A percentile compares a stretch with the other conserved stretches of the same genome.
Evolutionary conservation across 37 sponge, comb jelly and placozoan genomes (phyloP).

Genomic region (Dysidea cf. avara): DNA sequence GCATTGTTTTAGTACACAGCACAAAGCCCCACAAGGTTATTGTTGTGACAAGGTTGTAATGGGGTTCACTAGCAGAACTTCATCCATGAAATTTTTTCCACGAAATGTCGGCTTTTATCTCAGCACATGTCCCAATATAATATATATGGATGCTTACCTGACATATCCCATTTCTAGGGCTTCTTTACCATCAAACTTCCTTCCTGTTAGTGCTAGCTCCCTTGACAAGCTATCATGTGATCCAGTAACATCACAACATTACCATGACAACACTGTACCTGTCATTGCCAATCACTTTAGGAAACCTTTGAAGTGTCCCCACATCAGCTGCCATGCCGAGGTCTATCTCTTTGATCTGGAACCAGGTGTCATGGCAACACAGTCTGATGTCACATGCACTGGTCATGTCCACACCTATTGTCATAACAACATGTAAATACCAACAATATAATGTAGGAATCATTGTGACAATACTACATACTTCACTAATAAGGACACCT

Average conservation of each 20-base stretch:
- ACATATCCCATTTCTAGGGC: conserved; percentile 71
- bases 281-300: conserved; percentile 85
- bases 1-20: too few relatives aligned
- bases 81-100: not conserved
- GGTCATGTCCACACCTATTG: conserved; percentile 90
- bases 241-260: not conserved
- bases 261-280: conserved; percentile 34
- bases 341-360: conserved; percentile 97
- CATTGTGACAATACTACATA: too few relatives aligned
- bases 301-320: conserved; percentile 94
- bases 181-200: conserved; percentile 67
- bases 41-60: too few relatives aligned
- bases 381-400: conserved; percentile 84
- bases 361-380: conserved; percentile 64
- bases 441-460: too few relatives aligned
- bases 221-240: conserved; percentile 36
- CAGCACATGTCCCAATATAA: not conserved
- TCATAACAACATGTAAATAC: too few relatives aligned
- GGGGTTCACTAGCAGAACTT: too few relatives aligned
- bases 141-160: conserved; percentile 35
- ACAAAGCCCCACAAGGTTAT: too few relatives aligned
- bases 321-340: conserved; percentile 93
- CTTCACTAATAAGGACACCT: too few relatives aligned
- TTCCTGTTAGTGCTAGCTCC: conserved; percentile 80
- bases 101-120: too few relatives aligned